Base-by-base conservation (phyloP, 2,797 vertebrate species). In the Lycodopsis pacificus region DNA sequence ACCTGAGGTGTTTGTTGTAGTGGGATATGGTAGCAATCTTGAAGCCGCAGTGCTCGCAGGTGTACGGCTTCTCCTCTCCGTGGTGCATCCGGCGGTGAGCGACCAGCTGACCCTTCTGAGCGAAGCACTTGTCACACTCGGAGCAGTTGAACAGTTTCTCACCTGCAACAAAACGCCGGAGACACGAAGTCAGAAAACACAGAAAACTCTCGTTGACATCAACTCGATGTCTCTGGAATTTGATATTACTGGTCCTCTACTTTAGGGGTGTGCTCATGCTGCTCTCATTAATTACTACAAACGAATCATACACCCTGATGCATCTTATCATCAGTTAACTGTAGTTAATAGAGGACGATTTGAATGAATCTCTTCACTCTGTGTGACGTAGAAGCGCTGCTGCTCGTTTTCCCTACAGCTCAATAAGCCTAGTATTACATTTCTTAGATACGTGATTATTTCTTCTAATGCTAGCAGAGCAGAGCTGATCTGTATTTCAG, bases 1-100 rank as follows among this genome's bases (percentile, higher is more conserved):
- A 30, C 98, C 98, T 97, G 93, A 96, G 95, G 78, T 99, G 98
- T 81, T 99, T 99, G 90, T 99, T 99, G 91, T 98, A 96, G 92
- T 99, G 99, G 93, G 98, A 99, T 0, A 98, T 99, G 13, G 98
- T 99, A 53, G 98, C 98, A 22, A 99, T 99, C 82, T 99, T 97
- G 83, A 99, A 96, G n/a, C 97, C 98, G 79, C 98, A 99, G 79
- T 96, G 96, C 42, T 98, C 97, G 59, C 98, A 99, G 76, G 97
- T 97, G 94, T 98, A 99, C 0, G 98, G 98, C 80, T 99, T 99
- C 94, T 99, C 98, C 88, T 99, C 97, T 0, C 98, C 98, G 0
- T 99, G 98, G 88, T 99, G 97, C 98, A 99, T 99, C 30, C 98
- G 95, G 71, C 97, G 97, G 86, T 99, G 98, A 88, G 98, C 99